Evolutionary conservation across 2,888 invertebrate genomes (phyloP), one percentile per base, ranked within the genome.

Genomic region (Nemotelus nigrinus): DNA sequence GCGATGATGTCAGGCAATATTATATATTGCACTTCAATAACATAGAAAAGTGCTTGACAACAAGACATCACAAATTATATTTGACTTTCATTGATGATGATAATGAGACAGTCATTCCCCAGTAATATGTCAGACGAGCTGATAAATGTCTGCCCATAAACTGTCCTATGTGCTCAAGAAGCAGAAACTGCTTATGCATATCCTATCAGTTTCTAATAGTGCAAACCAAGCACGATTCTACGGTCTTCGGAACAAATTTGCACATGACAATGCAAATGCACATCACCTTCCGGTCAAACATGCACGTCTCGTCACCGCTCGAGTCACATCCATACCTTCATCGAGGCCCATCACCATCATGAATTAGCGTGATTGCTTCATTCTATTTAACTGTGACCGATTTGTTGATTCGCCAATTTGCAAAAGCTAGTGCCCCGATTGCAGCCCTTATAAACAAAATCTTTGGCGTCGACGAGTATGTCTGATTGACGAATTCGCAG

Each of bases 201-300:
- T 74, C 74, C 74, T 74, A 63, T 74, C 74, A 74, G 74, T 74
- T 74, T 41, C 74, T 74, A 63, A 74, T 74, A 74, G 63, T 74
- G 74, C 74, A 74, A 74, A 39, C 74, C 63, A 74, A 60, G 74
- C 74, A 74, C 74, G 74, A 63, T 74, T 74, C 74, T 74, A 60
- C 74, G 7, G 74, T 63, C 74, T 60, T 3, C 43, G 41, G 63
- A 44, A 74, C 74, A 74, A 74, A 74, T 74, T 74, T 72, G 71
- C 63, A 74, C 63, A 60, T 74, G 63, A 74, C 63, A 63, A 74
- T 74, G 63, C 60, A 74, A 74, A 63, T 63, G 74, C 63, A 74
- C 48, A 72, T 74, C 48, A 48, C 48, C 63, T 48, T 74, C 74
- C 74, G 74, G 74, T 72, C 58, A 72, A 72, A 72, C 71, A 72